Percentiles rank a stretch among this genome's conserved stretches.
These are phyloP conservation scores for Megaceryle maxima DNA, from an alignment of 2,113 vertebrate genomes.

Conservation along the genomic window DNA sequence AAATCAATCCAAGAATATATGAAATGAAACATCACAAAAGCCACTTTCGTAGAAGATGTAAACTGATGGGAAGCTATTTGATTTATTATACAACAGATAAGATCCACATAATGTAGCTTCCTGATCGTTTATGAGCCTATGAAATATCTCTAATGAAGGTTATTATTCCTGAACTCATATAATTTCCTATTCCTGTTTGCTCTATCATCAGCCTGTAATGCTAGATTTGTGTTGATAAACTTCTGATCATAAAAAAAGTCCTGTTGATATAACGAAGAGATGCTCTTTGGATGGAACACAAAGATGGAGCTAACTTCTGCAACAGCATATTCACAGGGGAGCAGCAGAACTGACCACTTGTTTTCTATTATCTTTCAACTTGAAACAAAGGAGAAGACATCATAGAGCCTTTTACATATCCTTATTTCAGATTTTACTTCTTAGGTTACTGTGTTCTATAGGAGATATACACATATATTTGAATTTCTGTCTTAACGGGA, in stretches of 20 bases:
- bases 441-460: not conserved
- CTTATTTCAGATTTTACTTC: not conserved
- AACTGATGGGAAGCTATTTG: slow-evolving; percentile 15
- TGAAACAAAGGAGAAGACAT: not conserved
- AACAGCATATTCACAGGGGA: not conserved
- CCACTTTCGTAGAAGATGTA: not conserved
- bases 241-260: slow-evolving; percentile 15
- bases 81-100: slow-evolving; percentile 56
- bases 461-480: not conserved
- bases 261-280: not conserved
- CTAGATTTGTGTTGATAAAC: slow-evolving; percentile 8
- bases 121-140: not conserved
- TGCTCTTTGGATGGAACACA: not conserved
- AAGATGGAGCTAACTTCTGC: not conserved
- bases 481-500: not conserved
- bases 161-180: slow-evolving; percentile 42
- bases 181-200: not conserved
- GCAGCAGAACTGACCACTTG: not conserved
- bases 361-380: not conserved
- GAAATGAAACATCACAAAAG: slow-evolving; percentile 40
- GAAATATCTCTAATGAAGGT: slow-evolving; percentile 28
- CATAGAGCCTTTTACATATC: not conserved
- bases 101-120: slow-evolving; percentile 1
- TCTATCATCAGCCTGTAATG: not conserved
- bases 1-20: slow-evolving; percentile 25